Evolutionary conservation across 1,140 invertebrate genomes (phyloP), one percentile per base, ranked within the genome.

Genomic region (Coptotermes formosanus): DNA sequence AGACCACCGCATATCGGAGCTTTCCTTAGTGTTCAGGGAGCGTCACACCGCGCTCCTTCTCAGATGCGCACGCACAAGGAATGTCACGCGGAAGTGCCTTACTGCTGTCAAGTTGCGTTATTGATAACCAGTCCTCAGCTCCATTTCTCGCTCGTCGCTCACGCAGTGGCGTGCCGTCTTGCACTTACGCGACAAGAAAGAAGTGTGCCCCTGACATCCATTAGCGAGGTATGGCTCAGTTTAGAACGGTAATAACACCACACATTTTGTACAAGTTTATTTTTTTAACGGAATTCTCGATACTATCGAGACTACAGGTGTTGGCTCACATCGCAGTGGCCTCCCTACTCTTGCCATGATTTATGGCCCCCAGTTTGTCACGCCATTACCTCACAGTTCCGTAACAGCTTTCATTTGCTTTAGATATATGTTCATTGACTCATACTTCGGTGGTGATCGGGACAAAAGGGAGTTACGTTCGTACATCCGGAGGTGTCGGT

Each of bases 361-460:
- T 30, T 75, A 75, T 75, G 0, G n/a, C 64, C 64, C 8, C 0
- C 64, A 75, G 64, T 75, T 75, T 75, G 64, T 75, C 64, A 75
- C 64, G 64, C 64, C n/a, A 75, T 75, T 30, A 75, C 64, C 64
- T 75, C 64, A 75, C 30, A 75, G 52, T 19, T 16, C 16, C 52
- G 52, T 55, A 55, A 55, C 52, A 55, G 64, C 64, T 75, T 75
- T 75, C 64, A 30, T 75, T 75, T 75, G 64, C n/a, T 75, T 75
- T 75, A 30, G 30, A 75, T 75, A 14, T 30, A 75, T 75, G 64
- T n/a, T 75, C 64, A 75, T 75, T 75, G 64, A 75, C n/a, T 75
- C 64, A 75, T 75, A 75, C 1, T 30, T 75, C 25, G 25, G 14
- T 30, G 7, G 8, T 30, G 64, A 75, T 75, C 30, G 3, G 25